phyloP scores from a whole-genome alignment of 2,888 invertebrate species.

The Tryphoninae sp. region DNA sequence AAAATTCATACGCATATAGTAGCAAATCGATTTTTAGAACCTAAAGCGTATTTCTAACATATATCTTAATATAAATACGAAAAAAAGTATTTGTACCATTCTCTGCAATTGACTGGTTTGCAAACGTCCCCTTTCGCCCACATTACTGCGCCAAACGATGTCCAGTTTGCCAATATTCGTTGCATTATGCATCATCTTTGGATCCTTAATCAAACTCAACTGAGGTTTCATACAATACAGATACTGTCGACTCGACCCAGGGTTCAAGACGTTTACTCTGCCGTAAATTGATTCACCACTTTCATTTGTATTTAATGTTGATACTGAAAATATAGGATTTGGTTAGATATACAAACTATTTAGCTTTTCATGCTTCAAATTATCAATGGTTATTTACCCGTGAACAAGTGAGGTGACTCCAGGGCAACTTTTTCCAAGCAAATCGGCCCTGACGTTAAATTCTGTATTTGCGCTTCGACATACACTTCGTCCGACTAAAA shows the following conservation, averaged over 20 bases:
- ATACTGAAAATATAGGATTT: conserved; percentile 82
- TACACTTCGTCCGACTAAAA: conserved; percentile 86
- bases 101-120: conserved; percentile 97
- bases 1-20: not conserved
- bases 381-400: conserved; percentile 81
- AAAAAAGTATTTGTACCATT: conserved; percentile 83
- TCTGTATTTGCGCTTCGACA: conserved; percentile 92
- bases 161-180: conserved; percentile 98
- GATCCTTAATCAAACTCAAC: conserved; percentile 88
- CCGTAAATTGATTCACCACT: conserved; percentile 89
- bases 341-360: not conserved
- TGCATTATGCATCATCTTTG: conserved; percentile 90
- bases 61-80: not conserved
- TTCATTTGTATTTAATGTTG: conserved; percentile 87
- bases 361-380: not conserved
- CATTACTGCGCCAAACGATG: conserved; percentile 98
- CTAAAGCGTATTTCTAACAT: not conserved
- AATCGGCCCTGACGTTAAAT: conserved; percentile 95
- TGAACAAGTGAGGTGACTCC: conserved; percentile 95
- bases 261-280: conserved; percentile 90
- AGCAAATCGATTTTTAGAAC: not conserved
- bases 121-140: conserved; percentile 97
- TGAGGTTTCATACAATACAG: conserved; percentile 95
- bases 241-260: conserved; percentile 96
- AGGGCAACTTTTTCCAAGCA: conserved; percentile 96